Evolutionary conservation across 2,888 invertebrate species (phyloP), one percentile per base, ranked within the genome.

Genomic region (Xestia sexstrigata): DNA sequence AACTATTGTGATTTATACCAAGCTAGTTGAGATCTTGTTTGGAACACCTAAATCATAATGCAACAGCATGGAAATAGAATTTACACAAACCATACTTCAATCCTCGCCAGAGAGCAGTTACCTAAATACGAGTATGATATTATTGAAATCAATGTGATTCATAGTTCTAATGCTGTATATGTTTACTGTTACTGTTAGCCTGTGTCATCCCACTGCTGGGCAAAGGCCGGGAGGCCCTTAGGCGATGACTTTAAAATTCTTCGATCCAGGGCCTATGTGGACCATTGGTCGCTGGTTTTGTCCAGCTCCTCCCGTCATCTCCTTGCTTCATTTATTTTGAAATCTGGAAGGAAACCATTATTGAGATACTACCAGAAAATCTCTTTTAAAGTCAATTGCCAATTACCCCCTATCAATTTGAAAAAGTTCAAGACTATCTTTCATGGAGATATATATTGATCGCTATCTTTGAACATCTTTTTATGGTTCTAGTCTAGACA

Each of bases 1-100:
- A 86, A 84, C 73, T 73, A 83, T 85, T 86, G 79, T 87, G 81
- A 86, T 88, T 86, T 86, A 88, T 80, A 65, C 35, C 26, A 66
- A 47, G 67, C 58, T 66, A 39, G 69, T 78, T 83, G n/a, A 68
- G 60, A 81, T 75, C 77, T 83, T 69, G 67, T 78, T 83, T 72
- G 47, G 62, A 70, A 52, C 70, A 68, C 30, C 63, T 78, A 65
- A 74, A 74, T 71, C 72, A 70, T 26, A 63, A 70, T 71, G 9
- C 9, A 70, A 35, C n/a, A 47, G 60, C 65, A 77, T 67, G 2
- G 26, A 71, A 69, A 74, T 69, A 58, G 8, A 63, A 63, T 47
- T 60, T 35, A 52, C n/a, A n/a, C 63, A 60, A 66, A 63, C 47
- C 49, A 66, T 42, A 45, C 15, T 74, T 45, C 58, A 72, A 66